phyloP scores from a whole-genome alignment of 2,797 vertebrate species.

The Smutsia temminckii region DNA sequence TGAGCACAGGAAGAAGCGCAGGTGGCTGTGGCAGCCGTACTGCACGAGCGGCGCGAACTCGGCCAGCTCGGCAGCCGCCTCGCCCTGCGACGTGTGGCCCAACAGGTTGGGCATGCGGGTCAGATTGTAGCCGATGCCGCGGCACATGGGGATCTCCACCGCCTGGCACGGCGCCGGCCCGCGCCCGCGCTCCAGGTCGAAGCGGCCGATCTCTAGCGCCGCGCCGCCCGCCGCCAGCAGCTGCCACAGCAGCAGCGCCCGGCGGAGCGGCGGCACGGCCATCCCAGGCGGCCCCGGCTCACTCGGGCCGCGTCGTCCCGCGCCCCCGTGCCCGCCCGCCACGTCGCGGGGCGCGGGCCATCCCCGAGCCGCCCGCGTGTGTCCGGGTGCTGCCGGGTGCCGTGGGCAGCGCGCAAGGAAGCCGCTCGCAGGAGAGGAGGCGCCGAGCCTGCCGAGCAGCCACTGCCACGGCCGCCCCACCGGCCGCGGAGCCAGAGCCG shows the following conservation, averaged over 20 bases:
- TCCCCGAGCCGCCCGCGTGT: conserved; percentile 33
- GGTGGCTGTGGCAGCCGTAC: conserved; percentile 96
- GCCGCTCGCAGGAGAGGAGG: not conserved
- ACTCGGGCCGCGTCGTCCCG: conserved; percentile 60
- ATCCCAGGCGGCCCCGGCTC: conserved; percentile 78
- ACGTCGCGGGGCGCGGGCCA: conserved; percentile 71
- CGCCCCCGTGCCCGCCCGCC: conserved; percentile 59
- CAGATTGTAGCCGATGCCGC: conserved; percentile 98
- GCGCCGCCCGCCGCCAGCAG: conserved; percentile 87
- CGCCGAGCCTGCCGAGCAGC: not conserved
- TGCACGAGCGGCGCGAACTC: conserved; percentile 97
- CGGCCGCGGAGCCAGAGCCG: conserved; percentile 11
- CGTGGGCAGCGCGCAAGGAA: not conserved
- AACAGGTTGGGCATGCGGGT: conserved; percentile 99
- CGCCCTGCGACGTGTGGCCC: conserved; percentile 95
- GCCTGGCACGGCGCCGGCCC: conserved; percentile 93
- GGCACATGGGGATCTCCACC: conserved; percentile 96
- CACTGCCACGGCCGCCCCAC: not conserved
- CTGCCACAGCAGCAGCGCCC: conserved; percentile 89
- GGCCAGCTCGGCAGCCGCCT: conserved; percentile 95
- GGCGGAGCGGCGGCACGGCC: conserved; percentile 86
- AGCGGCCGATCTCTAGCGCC: conserved; percentile 91
- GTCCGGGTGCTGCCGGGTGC: not conserved
- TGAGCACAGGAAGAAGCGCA: conserved; percentile 99
- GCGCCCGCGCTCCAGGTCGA: conserved; percentile 91